Conservation (phyloP, 2,888 invertebrate species). For the Eumerus sabulonum region DNA sequence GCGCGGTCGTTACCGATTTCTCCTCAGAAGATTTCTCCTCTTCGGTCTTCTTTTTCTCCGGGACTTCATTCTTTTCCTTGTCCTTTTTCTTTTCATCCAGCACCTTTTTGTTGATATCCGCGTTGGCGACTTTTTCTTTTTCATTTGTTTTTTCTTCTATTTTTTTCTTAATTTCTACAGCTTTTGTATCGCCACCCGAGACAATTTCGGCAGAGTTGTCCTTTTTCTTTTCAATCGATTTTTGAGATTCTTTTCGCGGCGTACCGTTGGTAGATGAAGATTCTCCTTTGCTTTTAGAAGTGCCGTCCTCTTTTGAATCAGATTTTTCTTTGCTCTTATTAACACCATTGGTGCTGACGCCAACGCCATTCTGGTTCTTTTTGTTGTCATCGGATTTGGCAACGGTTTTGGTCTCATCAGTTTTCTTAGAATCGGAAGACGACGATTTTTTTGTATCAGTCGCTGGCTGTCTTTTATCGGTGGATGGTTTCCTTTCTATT, state of each 20-base stretch:
- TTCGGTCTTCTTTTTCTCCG: conserved; percentile 51
- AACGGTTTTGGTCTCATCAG: conserved; percentile 15
- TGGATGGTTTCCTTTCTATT: conserved; percentile 45
- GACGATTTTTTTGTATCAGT: conserved; percentile 36
- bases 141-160: conserved; percentile 3
- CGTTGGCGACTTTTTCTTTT: conserved; percentile 45
- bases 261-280: conserved; percentile 22
- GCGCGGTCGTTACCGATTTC: conserved; percentile 23
- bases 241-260: conserved; percentile 51
- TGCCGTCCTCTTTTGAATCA: conserved; percentile 12
- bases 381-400: conserved; percentile 71
- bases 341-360: conserved; percentile 64
- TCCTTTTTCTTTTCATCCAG: conserved; percentile 56
- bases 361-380: conserved; percentile 74
- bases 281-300: conserved; percentile 62
- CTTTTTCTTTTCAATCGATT: conserved; percentile 52
- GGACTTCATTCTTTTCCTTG: conserved; percentile 20
- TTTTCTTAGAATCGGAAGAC: conserved; percentile 30
- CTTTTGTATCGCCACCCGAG: not conserved
- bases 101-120: conserved; percentile 4
- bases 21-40: conserved; percentile 48
- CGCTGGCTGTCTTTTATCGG: conserved; percentile 49
- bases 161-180: too few relatives aligned
- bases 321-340: conserved; percentile 64
- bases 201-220: conserved; percentile 10